Evolutionary conservation across 92 coral and sea anemone genomes (phyloP), one percentile per base, ranked within the genome.

Genomic region (Epizoanthus scotinus): DNA sequence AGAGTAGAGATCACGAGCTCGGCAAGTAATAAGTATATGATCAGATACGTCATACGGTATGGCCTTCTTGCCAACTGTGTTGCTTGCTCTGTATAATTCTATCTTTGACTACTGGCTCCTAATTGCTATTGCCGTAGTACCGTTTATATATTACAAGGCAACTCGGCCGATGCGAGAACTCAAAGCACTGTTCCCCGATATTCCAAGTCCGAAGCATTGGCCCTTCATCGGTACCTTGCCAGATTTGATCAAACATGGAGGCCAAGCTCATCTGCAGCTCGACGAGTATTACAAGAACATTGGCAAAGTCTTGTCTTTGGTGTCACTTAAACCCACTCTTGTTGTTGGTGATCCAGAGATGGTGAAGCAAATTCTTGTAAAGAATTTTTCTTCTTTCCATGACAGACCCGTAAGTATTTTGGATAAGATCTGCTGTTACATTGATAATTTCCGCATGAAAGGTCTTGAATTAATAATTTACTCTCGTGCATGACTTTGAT

Each of bases 161-260:
- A 44, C 12, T 44, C 50, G 50, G 12, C 50, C 50, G 50, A 44
- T 44, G 8, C 83, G 90, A 42, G 58, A 21, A 10, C 80, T 89
- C 6, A 73, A 64, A 44, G 49, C 78, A 3, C 54, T 56, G 12
- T 89, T 86, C 84, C 80, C 84, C 6, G 71, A 70, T 15, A 7
- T 89, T 8, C 89, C 89, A 49, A 87, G 92, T 5, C 92, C 92
- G 0, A 89, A 86, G 25, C 92, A 86, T 24, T 79, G 77, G 72
- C 92, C 90, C 26, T 89, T 89, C 71, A 2, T 89, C 7, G 86
- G 83, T 29, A 53, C 53, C 50, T 10, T 86, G 34, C 82, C 77
- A 10, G 71, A 70, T 49, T 13, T 78, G 12, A 54, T 86, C 29
- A 68, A 55, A 72, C 40, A 20, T 14, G 64, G 58, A 70, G 87